Percentiles rank a stretch among this genome's conserved stretches.
These are phyloP conservation scores for Dendrolimus kikuchii DNA, from an alignment of 1,140 invertebrate genomes.

Conservation along the genomic window DNA sequence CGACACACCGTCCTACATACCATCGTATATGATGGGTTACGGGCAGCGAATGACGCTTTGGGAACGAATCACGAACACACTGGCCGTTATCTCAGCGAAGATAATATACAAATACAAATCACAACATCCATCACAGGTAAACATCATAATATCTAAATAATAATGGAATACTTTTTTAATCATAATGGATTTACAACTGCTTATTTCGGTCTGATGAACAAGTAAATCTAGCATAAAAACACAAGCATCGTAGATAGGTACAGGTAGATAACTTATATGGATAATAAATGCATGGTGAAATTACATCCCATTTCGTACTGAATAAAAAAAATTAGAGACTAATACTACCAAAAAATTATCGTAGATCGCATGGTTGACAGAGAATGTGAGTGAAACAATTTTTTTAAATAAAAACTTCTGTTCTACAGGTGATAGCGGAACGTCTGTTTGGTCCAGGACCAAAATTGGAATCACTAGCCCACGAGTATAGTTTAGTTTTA, in stretches of 20 bases:
- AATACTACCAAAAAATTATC: too few species aligned
- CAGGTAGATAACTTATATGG: too few species aligned
- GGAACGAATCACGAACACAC: constrained; percentile 73
- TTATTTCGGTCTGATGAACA: too few species aligned
- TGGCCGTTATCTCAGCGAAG: constrained; percentile 51
- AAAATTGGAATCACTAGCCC: constrained; percentile 68
- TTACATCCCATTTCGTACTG: too few species aligned
- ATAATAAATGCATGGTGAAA: too few species aligned
- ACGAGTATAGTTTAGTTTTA: constrained; percentile 74
- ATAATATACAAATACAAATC: constrained; percentile 51
- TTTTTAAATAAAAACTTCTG: constrained; percentile 1
- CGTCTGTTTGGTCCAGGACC: constrained; percentile 63
- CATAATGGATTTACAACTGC: too few species aligned
- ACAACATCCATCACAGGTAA: constrained; percentile 56
- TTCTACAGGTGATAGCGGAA: constrained; percentile 52
- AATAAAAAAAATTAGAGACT: too few species aligned
- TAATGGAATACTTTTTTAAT: background rate
- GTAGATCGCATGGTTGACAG: too few species aligned
- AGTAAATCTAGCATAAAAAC: too few species aligned
- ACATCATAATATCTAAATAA: constrained; percentile 5
- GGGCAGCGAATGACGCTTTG: constrained; percentile 74
- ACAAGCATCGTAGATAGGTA: too few species aligned
- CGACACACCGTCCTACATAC: constrained; percentile 74
- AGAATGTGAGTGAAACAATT: background rate
- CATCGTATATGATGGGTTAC: constrained; percentile 72